Base-by-base conservation (phyloP, 2,797 vertebrate genomes). In the Setipinna tenuifilis region DNA sequence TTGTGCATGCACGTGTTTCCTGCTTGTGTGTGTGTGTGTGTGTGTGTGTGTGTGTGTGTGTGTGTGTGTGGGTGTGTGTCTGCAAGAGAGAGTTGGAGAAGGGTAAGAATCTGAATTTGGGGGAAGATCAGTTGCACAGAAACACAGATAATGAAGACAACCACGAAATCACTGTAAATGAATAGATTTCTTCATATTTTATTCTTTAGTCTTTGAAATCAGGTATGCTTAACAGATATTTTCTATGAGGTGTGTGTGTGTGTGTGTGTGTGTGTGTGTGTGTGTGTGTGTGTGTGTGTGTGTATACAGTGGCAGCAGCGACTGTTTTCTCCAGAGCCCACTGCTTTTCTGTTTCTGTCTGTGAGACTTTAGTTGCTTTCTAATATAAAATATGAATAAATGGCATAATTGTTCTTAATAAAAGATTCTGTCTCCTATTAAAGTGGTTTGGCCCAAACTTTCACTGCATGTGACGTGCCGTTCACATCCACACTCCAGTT, bases 311-410 rank as follows among this genome's bases (percentile, higher is more conserved):
- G 68, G 71, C 71, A 78, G 31, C 65, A 68, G 65, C 65, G 9
- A 65, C 61, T 19, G 71, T 44, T 41, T 31, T 44, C 31, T 78
- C 71, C 35, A 78, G 71, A 44, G 5, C 31, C 35, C 19, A 41
- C 71, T 21, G 1, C 6, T 44, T 44, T 44, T 31, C 31, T 44
- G 3, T 16, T 71, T 71, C 16, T 78, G 35, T 78, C 21, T 78
- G 68, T 75, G 71, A 78, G 17, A 78, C 65, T 6, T 78, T 44
- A 78, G 31, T 78, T 78, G 59, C 89, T 89, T 84, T 84, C 46
- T 75, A 75, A 17, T 58, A 65, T 81, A 62, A 28, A 68, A 84
- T 81, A 23, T 84, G 65, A 82, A 87, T 88, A 86, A 59, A 88
- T 91, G 90, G 75, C n/a, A 6, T 6, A 41, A 19, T n/a, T 78